Conservation (phyloP, 2,113 vertebrate genomes). For the Spheniscus mendiculus region DNA sequence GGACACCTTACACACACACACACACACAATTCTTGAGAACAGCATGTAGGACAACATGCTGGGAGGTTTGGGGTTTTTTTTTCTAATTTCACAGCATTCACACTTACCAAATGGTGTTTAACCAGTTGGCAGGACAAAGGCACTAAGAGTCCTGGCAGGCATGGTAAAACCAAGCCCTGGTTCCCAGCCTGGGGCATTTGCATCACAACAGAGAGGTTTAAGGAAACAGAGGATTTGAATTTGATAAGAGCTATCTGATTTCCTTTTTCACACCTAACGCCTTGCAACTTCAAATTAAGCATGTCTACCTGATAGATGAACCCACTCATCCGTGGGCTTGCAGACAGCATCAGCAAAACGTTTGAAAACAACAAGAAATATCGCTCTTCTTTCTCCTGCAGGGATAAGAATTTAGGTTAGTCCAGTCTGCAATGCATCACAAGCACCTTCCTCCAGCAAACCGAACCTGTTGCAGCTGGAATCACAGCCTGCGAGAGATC, state of each 20-base stretch:
- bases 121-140: background rate
- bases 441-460: background rate
- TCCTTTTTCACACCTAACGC: background rate
- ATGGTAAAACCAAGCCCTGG: background rate
- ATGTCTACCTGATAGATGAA: constrained; percentile 94
- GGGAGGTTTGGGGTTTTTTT: fast-evolving
- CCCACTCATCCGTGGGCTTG: constrained; percentile 96
- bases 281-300: background rate
- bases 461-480: background rate
- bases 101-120: background rate
- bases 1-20: background rate
- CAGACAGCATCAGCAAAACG: constrained; percentile 89
- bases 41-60: background rate
- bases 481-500: background rate
- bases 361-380: constrained; percentile 94
- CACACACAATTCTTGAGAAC: background rate
- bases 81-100: background rate
- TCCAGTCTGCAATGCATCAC: background rate
- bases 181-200: background rate
- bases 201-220: background rate
- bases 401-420: background rate
- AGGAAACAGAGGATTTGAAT: background rate
- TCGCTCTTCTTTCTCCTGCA: constrained; percentile 92
- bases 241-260: background rate
- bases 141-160: background rate